These are phyloP conservation scores for Acrocephalus kingi DNA, from an alignment of 2,113 vertebrate species.

Conservation along the genomic window DNA sequence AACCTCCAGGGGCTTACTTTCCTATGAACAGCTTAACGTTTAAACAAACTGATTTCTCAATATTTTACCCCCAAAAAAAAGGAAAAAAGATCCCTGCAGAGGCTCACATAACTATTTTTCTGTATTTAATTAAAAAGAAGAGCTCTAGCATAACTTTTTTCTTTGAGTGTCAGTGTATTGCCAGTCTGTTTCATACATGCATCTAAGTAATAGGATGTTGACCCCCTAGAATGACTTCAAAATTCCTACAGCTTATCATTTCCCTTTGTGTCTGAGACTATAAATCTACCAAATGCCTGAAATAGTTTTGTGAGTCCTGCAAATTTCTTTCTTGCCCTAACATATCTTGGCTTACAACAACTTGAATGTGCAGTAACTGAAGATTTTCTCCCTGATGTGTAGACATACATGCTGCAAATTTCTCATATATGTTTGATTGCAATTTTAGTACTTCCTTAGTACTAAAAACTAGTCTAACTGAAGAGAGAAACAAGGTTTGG, in stretches of 20 bases:
- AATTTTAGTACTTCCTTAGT: background rate
- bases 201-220: background rate
- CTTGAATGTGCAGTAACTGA: background rate
- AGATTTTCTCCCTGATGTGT: background rate
- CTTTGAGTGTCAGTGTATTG: background rate
- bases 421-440: background rate
- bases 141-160: background rate
- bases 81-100: background rate
- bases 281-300: background rate
- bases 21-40: conserved; percentile 46
- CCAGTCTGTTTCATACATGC: background rate
- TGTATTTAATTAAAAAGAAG: conserved; percentile 18
- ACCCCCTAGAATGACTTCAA: conserved; percentile 12
- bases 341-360: background rate
- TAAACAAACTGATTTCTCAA: conserved; percentile 64
- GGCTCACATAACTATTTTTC: background rate
- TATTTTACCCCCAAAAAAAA: background rate
- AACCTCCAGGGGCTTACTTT: conserved; percentile 62
- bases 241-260: background rate
- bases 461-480: background rate
- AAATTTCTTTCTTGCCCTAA: conserved; percentile 11
- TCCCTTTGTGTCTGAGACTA: background rate
- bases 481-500: background rate
- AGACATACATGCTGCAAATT: background rate
- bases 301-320: conserved; percentile 4